Base-by-base conservation (phyloP, 2,888 invertebrate genomes). In the Ochropleura leucogaster region DNA sequence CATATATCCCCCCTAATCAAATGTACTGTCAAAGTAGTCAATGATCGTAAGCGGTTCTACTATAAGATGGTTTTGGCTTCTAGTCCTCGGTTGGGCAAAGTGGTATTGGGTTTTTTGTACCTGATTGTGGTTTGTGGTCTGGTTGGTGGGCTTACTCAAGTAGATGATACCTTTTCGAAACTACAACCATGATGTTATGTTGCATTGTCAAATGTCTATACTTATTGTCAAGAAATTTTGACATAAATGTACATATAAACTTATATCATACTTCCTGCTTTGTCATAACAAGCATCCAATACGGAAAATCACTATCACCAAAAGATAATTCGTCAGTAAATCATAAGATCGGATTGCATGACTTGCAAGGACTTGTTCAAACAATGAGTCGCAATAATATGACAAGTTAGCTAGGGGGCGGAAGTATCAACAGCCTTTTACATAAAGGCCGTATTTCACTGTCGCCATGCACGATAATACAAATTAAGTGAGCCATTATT, bases 341-440 rank as follows among this genome's bases (percentile, higher is more conserved):
- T 76, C 72, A 76, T 62, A 55, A 70, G 53, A 77, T 80, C 60
- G 18, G 71, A 82, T 82, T 77, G 79, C 79, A 83, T 87, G 87
- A 86, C 77, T 84, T 79, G 82, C 85, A 74, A 66, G 65, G 62
- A 68, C 71, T 53, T 67, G 82, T 72, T 77, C 78, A 85, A 88
- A 88, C 82, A 87, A 85, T 85, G 87, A 86, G 74, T 84, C 68
- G 74, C 74, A 74, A 69, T 86, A 79, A 74, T 83, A 79, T 80
- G 82, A 86, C 82, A 88, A 89, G 84, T 90, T 88, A 79, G 66
- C 77, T 60, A 14, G 83, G 66, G 77, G 72, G 78, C 85, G 82
- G 85, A 88, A 83, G 83, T 87, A 86, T 88, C 82, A 86, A 89
- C 88, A 87, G 16, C 57, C 49, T 68, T 78, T 66, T 16, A 73